phyloP scores from a whole-genome alignment of 2,888 invertebrate genomes.

The Agrochola litura region DNA sequence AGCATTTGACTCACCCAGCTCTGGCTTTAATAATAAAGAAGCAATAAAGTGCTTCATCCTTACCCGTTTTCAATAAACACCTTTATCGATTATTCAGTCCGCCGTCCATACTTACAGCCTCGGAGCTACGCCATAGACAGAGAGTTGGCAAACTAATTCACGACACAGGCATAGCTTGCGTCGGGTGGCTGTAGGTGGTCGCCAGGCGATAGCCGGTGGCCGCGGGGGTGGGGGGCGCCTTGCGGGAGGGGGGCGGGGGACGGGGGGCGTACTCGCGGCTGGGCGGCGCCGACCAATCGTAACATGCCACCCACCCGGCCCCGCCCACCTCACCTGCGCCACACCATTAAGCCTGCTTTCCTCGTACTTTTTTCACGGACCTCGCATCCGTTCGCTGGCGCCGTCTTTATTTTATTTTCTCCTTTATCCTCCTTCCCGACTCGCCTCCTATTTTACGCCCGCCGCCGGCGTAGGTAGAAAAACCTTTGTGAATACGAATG shows the following conservation, averaged over 20 bases:
- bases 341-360: conserved; percentile 88
- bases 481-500: conserved; percentile 90
- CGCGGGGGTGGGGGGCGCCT: conserved; percentile 77
- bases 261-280: conserved; percentile 85
- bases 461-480: conserved; percentile 87
- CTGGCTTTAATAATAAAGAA: conserved; percentile 88
- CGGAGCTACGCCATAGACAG: conserved; percentile 90
- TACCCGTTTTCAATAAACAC: conserved; percentile 91
- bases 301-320: conserved; percentile 85
- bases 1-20: conserved; percentile 71
- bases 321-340: conserved; percentile 90
- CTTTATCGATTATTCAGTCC: conserved; percentile 90
- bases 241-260: conserved; percentile 70
- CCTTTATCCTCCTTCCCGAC: conserved; percentile 89
- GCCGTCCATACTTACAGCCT: conserved; percentile 90
- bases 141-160: conserved; percentile 91
- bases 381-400: conserved; percentile 88
- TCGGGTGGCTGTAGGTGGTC: conserved; percentile 88
- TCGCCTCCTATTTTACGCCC: conserved; percentile 90
- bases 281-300: conserved; percentile 89
- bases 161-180: conserved; percentile 90
- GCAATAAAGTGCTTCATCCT: conserved; percentile 89
- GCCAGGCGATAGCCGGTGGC: conserved; percentile 87
- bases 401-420: conserved; percentile 91
- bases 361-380: conserved; percentile 90